These are phyloP conservation scores for Epinotia nisella DNA, from an alignment of 2,888 invertebrate species.

Conservation along the genomic window DNA sequence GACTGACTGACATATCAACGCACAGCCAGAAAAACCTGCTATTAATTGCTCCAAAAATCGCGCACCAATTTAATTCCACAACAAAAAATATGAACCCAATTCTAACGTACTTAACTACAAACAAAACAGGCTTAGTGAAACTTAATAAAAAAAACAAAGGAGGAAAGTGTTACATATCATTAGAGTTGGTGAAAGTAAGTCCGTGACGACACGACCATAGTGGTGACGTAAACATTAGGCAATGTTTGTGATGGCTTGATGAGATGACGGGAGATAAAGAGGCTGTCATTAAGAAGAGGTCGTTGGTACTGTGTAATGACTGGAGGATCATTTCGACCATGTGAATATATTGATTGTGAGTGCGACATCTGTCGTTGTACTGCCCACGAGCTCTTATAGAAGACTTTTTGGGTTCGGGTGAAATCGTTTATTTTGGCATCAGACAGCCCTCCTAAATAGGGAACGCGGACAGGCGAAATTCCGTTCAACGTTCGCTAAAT, in stretches of 20 bases:
- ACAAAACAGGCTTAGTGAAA: constrained; percentile 34
- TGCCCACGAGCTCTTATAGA: no score
- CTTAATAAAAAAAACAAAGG: constrained; percentile 50
- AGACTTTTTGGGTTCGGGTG: no score
- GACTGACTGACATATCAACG: no score
- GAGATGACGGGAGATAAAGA: constrained; percentile 24
- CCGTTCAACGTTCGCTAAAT: constrained; percentile 33
- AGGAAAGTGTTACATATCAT: constrained; percentile 51
- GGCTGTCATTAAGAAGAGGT: constrained; percentile 17
- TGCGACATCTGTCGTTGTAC: no score
- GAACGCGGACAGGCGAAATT: constrained; percentile 37
- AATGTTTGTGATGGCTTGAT: constrained; percentile 26
- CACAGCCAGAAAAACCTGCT: background rate
- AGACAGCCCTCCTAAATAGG: constrained; percentile 31
- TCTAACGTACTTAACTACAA: constrained; percentile 12
- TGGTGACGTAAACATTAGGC: constrained; percentile 40
- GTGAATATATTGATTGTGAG: background rate
- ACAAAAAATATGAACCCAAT: constrained; percentile 11
- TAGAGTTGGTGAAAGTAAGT: constrained; percentile 76
- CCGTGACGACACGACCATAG: constrained; percentile 66
- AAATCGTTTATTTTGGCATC: no score
- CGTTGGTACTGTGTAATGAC: constrained; percentile 6
- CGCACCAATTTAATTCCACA: constrained; percentile 15
- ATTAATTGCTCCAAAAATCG: constrained; percentile 36
- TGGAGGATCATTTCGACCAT: background rate